Evolutionary conservation across 2,113 vertebrate genomes (phyloP).

Genomic region (Sorex fumeus): DNA sequence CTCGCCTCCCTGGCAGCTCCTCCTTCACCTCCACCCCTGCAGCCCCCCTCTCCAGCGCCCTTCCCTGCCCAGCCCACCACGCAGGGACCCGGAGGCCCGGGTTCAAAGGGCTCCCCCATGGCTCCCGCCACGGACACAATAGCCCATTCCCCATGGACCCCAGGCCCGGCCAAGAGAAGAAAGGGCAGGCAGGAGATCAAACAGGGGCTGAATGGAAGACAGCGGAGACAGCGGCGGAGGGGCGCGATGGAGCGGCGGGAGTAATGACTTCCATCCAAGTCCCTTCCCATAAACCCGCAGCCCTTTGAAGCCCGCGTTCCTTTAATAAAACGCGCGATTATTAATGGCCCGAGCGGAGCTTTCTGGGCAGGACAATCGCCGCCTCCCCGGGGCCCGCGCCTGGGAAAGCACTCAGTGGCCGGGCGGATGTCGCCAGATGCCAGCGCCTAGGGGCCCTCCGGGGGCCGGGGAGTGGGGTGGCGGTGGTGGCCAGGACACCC

Average conservation of each 20-base stretch:
- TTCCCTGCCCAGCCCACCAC: background rate
- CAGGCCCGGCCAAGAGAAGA: slow-evolving; percentile 83
- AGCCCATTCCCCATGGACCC: slow-evolving; percentile 84
- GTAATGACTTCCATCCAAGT: slow-evolving; percentile 91
- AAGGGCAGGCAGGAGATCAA: slow-evolving; percentile 89
- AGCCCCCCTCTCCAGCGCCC: background rate
- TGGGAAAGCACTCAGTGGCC: slow-evolving; percentile 61
- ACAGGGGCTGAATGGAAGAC: slow-evolving; percentile 87
- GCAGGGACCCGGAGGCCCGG: slow-evolving; percentile 57
- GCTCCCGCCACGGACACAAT: slow-evolving; percentile 85
- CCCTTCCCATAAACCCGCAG: slow-evolving; percentile 90
- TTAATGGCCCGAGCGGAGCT: slow-evolving; percentile 89
- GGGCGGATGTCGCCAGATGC: background rate
- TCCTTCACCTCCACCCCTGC: background rate
- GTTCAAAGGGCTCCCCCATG: slow-evolving; percentile 84
- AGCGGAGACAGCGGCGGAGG: slow-evolving; percentile 85
- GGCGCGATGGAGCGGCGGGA: slow-evolving; percentile 83
- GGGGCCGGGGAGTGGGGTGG: background rate
- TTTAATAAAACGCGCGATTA: slow-evolving; percentile 90
- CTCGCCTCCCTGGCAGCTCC: background rate
- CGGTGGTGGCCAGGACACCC: background rate
- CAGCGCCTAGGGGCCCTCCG: background rate
- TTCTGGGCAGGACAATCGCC: slow-evolving; percentile 89
- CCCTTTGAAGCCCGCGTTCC: slow-evolving; percentile 91
- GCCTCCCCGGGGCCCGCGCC: slow-evolving; percentile 76